phyloP scores from a whole-genome alignment of 2,888 invertebrate genomes.

The Palloptera scutellata region DNA sequence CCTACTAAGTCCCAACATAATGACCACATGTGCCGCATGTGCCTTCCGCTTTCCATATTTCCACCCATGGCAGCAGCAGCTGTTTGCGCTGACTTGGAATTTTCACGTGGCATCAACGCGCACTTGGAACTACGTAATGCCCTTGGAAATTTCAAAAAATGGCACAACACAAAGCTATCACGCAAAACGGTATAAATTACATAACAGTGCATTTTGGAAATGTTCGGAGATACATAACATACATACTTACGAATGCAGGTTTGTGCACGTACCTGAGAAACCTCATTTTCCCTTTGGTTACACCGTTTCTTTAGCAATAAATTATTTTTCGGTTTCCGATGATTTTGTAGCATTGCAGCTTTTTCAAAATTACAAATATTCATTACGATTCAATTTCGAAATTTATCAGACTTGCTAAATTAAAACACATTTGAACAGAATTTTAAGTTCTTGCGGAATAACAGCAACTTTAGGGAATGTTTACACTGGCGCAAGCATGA shows the following conservation, averaged over 20 bases:
- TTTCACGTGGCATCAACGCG: constrained; percentile 50
- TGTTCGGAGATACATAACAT: not conserved
- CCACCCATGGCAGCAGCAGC: not conserved
- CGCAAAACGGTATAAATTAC: not conserved
- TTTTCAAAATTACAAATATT: not conserved
- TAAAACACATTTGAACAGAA: too few species aligned
- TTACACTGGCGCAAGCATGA: too few species aligned
- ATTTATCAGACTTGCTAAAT: too few species aligned
- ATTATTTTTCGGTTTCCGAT: constrained; percentile 4
- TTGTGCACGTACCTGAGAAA: constrained; percentile 9
- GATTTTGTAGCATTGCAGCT: constrained; percentile 18
- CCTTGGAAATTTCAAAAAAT: constrained; percentile 59
- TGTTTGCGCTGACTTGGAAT: constrained; percentile 53
- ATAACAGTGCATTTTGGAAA: not conserved
- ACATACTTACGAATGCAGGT: constrained; percentile 2
- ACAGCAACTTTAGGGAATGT: too few species aligned
- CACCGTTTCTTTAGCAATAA: constrained; percentile 17
- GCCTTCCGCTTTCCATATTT: not conserved
- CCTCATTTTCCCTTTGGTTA: constrained; percentile 21
- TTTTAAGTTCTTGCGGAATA: too few species aligned
- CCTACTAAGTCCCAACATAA: constrained; percentile 66
- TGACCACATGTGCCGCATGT: constrained; percentile 52
- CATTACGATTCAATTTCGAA: too few species aligned
- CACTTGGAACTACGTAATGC: constrained; percentile 45
- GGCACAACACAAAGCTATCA: constrained; percentile 47